Base-by-base conservation (phyloP, 2,888 invertebrate species). In the Ceriagrion tenellum region DNA sequence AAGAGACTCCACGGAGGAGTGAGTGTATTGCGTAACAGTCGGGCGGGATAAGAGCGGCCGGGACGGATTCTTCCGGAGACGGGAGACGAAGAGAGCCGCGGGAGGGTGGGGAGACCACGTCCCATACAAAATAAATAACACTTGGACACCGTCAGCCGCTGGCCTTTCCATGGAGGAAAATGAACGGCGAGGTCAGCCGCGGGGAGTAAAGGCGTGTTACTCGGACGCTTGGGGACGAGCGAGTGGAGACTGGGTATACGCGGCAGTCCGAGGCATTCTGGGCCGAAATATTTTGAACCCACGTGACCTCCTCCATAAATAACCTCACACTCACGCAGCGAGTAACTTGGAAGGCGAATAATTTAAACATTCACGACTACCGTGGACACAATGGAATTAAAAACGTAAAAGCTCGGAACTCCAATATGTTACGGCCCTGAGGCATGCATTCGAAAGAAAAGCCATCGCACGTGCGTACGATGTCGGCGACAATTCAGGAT, bases 121-220 rank as follows among this genome's bases (percentile, higher is more conserved):
- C 81, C 81, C 35, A 35, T 81, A 81, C 81, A 81, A 81, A 81
- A 81, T 81, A 81, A 81, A 81, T 81, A 81, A 81, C 81, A 81
- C 81, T 81, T 81, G 81, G 81, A 81, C 35, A 26, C 81, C 35
- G 81, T 81, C 81, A 81, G 12, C 35, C 81, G 35, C 81, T 35
- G 81, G 81, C 81, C 81, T 81, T 81, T 81, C 81, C 35, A 81
- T 35, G 81, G 81, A 81, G 26, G 69, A 81, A 81, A 81, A 81
- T 81, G 81, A 81, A 81, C 81, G 13, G 30, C 81, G 81, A 81
- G 81, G 81, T 81, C 81, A 35, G 81, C 81, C 30, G 81, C 81
- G 16, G 81, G 30, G 81, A 81, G 69, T 30, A 81, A 81, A 69
- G n/a, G n/a, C 69, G n/a, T 69, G 69, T 69, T 69, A 69, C n/a